phyloP scores from a whole-genome alignment of 2,888 invertebrate species.

The Diplolepis rosae region DNA sequence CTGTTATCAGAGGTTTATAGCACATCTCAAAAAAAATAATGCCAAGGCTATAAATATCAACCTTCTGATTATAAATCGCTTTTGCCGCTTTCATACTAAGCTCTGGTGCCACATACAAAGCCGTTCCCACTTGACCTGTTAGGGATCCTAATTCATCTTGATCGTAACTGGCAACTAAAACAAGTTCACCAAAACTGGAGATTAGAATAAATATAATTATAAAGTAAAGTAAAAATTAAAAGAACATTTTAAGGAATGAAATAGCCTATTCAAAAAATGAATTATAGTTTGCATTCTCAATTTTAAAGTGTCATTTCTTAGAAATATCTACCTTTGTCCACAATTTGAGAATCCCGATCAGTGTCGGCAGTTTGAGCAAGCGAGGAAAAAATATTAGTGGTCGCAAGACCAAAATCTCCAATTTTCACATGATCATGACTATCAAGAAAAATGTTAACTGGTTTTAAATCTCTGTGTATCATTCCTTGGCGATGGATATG shows the following conservation, averaged over 20 bases:
- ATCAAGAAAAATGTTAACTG: conserved; percentile 96
- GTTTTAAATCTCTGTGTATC: conserved; percentile 89
- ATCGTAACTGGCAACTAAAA: conserved; percentile 65
- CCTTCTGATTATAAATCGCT: conserved; percentile 90
- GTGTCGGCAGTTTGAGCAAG: conserved; percentile 56
- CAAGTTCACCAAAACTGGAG: too few species aligned
- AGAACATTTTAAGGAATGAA: too few species aligned
- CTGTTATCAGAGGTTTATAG: conserved; percentile 87
- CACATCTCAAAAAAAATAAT: conserved; percentile 98
- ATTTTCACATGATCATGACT: conserved; percentile 97
- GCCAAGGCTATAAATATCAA: conserved; percentile 83
- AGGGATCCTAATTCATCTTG: conserved; percentile 74
- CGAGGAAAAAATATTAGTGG: conserved; percentile 80
- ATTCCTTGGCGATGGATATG: conserved; percentile 96
- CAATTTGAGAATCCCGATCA: conserved; percentile 59
- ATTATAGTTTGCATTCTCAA: too few species aligned
- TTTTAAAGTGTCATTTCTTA: too few species aligned
- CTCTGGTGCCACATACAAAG: conserved; percentile 96
- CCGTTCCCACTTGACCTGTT: conserved; percentile 94
- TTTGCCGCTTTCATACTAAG: conserved; percentile 82
- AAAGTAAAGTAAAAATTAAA: too few species aligned
- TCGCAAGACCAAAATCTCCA: conserved; percentile 97
- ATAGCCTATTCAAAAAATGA: too few species aligned
- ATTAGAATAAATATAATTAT: background rate
- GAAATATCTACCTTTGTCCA: conserved; percentile 66